Conservation (phyloP, 2,113 vertebrate species). For the Heterochromis multidens region DNA sequence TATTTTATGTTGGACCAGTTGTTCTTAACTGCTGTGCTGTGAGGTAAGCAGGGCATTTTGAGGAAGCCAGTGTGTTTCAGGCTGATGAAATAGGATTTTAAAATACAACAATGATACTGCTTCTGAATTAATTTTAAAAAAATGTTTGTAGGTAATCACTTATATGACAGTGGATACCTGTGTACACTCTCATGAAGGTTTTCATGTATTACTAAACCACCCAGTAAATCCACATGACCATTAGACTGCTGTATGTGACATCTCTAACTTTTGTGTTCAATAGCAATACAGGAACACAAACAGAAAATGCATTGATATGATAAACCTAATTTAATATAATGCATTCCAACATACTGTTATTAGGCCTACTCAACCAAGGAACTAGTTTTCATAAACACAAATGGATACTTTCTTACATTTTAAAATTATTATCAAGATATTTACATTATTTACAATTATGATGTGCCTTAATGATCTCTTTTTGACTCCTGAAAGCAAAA, state of each 20-base stretch:
- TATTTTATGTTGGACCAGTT: not conserved
- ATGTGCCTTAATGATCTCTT: fast-evolving
- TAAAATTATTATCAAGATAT: not conserved
- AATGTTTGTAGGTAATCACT: not conserved
- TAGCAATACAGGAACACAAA: no score
- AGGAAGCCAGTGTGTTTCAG: not conserved
- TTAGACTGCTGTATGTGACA: no score
- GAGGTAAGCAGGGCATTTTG: not conserved
- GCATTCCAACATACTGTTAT: not conserved
- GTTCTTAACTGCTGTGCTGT: not conserved
- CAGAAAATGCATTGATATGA: no score
- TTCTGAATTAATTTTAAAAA: not conserved
- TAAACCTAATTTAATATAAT: not conserved
- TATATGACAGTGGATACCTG: no score
- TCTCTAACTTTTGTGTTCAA: no score
- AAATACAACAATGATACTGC: not conserved
- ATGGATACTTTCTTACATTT: no score
- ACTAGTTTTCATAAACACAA: no score
- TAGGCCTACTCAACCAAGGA: not conserved
- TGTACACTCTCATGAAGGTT: no score
- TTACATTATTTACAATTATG: fast-evolving
- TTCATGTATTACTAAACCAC: no score
- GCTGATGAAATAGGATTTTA: not conserved
- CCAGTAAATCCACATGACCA: no score
- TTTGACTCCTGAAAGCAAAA: not conserved